These are phyloP conservation scores for Phalacrocorax pelagicus DNA, from an alignment of 2,113 vertebrate genomes.

Conservation along the genomic window DNA sequence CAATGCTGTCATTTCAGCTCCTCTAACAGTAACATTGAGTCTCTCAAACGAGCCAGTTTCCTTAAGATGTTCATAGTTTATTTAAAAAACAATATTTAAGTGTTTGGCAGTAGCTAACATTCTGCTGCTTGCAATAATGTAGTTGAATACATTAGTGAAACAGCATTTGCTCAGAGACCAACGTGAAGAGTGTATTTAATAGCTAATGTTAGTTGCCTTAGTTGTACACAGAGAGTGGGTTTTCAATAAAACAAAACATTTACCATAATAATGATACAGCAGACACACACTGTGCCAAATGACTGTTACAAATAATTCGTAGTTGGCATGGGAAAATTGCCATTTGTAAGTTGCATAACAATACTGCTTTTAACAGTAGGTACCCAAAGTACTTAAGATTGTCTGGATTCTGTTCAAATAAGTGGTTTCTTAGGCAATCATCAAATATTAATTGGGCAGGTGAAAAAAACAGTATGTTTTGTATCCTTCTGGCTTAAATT, in stretches of 20 bases:
- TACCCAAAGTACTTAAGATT: neutral
- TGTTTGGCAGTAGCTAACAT: neutral
- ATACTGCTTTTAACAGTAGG: neutral
- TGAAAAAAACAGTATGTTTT: neutral
- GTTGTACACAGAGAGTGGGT: neutral
- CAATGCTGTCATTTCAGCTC: neutral
- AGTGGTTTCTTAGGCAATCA: neutral
- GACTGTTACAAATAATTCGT: neutral
- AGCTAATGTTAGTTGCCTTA: neutral
- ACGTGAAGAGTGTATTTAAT: neutral
- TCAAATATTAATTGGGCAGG: neutral
- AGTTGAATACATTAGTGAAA: neutral
- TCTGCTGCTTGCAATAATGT: neutral
- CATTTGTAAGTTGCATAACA: neutral
- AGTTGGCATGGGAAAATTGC: neutral
- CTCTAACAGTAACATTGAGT: neutral
- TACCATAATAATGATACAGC: neutral
- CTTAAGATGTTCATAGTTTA: neutral
- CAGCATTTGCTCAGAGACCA: neutral
- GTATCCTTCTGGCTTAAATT: neutral
- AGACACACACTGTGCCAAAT: neutral
- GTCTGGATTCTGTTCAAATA: neutral
- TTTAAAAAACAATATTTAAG: neutral
- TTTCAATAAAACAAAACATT: conserved; percentile 34
- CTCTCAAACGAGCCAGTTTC: neutral